A percentile compares a stretch with the other conserved stretches of the same genome.
Evolutionary conservation across 1,140 invertebrate genomes (phyloP).

Genomic region (Drosophila takahashii): DNA sequence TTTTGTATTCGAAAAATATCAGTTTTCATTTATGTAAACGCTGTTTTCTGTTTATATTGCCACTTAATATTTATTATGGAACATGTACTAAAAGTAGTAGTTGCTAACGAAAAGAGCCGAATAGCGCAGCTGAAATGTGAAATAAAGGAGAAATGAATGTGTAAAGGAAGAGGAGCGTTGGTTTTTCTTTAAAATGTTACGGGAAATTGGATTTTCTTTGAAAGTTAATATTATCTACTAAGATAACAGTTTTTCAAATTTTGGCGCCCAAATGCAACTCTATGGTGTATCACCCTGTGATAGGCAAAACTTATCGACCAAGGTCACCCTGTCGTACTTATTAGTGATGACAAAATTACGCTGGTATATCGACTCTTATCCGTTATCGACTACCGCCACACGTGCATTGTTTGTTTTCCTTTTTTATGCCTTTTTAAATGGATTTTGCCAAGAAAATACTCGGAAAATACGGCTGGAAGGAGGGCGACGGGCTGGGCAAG

Average conservation of each 20-base stretch:
- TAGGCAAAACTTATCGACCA: not conserved
- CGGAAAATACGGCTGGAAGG: slow-evolving; percentile 89
- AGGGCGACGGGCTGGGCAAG: slow-evolving; percentile 93
- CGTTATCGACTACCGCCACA: slow-evolving; percentile 4
- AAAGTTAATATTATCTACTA: not conserved
- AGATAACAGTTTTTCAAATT: not conserved
- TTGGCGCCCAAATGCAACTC: slow-evolving; percentile 10
- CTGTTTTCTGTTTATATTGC: slow-evolving; percentile 57
- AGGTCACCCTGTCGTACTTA: not conserved
- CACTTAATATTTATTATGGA: slow-evolving; percentile 60
- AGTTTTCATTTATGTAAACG: slow-evolving; percentile 42
- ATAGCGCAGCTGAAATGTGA: slow-evolving; percentile 44
- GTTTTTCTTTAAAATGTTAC: not conserved
- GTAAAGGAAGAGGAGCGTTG: slow-evolving; percentile 21
- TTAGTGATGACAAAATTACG: too few relatives aligned
- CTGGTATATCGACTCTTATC: too few relatives aligned
- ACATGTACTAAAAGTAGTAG: slow-evolving; percentile 43
- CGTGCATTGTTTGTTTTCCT: slow-evolving; percentile 37
- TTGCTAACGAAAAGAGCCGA: slow-evolving; percentile 24
- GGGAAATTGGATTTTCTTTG: not conserved
- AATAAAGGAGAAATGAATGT: slow-evolving; percentile 74
- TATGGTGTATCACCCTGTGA: not conserved
- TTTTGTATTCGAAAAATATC: slow-evolving; percentile 50
- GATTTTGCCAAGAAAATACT: slow-evolving; percentile 88
- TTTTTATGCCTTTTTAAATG: slow-evolving; percentile 70